phyloP scores from a whole-genome alignment of 1,140 invertebrate species.

The Ceratosolen fusciceps region DNA sequence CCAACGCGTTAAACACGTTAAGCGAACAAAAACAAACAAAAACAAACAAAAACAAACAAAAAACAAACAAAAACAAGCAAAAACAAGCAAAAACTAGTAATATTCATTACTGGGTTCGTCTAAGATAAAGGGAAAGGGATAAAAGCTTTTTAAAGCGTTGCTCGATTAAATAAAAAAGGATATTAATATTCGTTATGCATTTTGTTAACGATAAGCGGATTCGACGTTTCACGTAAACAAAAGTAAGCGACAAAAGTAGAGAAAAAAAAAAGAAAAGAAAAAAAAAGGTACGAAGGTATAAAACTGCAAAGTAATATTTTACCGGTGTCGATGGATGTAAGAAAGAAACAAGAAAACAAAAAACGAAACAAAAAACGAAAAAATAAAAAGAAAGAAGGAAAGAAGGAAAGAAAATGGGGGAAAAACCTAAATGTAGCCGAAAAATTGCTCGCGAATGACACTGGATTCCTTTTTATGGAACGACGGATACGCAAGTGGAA shows the following conservation, averaged over 20 bases:
- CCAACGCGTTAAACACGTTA: too few species aligned
- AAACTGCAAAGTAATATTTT: too few species aligned
- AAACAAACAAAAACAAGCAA: not conserved
- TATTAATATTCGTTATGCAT: too few species aligned
- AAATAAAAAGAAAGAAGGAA: not conserved
- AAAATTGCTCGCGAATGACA: slow-evolving; percentile 77
- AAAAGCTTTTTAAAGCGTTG: not conserved
- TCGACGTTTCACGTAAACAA: too few species aligned
- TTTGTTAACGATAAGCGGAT: not conserved
- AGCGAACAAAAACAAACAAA: not conserved
- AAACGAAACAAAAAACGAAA: too few species aligned
- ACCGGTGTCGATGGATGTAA: not conserved
- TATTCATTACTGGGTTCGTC: too few species aligned
- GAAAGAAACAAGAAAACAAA: too few species aligned
- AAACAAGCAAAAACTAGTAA: too few species aligned
- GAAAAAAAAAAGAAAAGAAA: too few species aligned
- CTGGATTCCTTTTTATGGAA: slow-evolving; percentile 59
- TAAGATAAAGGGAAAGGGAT: not conserved
- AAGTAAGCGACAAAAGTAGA: too few species aligned
- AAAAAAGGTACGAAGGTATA: too few species aligned
- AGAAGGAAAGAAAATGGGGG: not conserved
- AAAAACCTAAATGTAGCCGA: slow-evolving; percentile 75
- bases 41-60: not conserved
- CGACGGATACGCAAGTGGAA: slow-evolving; percentile 61
- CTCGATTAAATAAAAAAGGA: not conserved